phyloP scores from a whole-genome alignment of 2,113 vertebrate species.

The Marmota monax region DNA sequence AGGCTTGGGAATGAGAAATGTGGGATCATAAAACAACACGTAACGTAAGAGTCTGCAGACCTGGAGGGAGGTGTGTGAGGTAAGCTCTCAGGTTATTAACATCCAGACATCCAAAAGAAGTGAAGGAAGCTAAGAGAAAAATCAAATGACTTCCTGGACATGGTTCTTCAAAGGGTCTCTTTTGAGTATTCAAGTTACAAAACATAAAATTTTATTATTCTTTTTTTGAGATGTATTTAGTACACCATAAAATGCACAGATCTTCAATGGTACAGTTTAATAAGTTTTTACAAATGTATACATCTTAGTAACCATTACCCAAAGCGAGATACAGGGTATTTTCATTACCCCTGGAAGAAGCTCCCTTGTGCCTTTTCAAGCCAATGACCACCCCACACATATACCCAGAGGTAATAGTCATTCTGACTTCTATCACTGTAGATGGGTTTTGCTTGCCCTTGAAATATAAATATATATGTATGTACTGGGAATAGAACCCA shows the following conservation, averaged over 20 bases:
- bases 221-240: slow-evolving; percentile 50
- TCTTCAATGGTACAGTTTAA: background rate
- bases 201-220: background rate
- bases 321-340: slow-evolving; percentile 17
- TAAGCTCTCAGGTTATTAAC: background rate
- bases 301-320: background rate
- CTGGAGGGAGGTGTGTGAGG: background rate
- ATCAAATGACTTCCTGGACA: background rate
- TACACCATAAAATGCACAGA: background rate
- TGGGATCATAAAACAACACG: background rate
- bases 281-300: background rate
- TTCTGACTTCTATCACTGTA: background rate
- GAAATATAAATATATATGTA: too few relatives aligned
- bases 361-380: background rate
- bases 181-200: slow-evolving; percentile 31
- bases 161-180: background rate
- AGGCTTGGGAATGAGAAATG: background rate
- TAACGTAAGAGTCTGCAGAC: background rate
- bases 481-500: too few relatives aligned
- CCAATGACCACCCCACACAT: background rate
- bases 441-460: background rate
- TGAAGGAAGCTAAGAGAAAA: slow-evolving; percentile 35
- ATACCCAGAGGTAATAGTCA: background rate
- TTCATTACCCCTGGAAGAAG: background rate
- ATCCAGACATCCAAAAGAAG: background rate